Percentiles rank a stretch among this genome's conserved stretches.
phyloP scores from a whole-genome alignment of 1,140 invertebrate species.

The Zaprionus vittiger region DNA sequence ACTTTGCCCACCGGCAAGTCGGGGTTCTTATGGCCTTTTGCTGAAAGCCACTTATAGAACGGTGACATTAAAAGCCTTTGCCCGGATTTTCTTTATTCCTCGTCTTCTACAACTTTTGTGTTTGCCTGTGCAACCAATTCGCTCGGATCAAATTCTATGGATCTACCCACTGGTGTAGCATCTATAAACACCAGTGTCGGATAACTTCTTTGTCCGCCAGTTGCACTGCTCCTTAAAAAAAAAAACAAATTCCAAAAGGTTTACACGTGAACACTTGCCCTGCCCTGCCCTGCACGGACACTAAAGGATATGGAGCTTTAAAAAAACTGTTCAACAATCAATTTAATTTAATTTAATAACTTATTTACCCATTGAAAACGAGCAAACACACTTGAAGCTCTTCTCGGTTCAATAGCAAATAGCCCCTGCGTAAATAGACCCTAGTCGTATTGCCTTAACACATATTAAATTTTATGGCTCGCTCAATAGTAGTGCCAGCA shows the following conservation, averaged over 20 bases:
- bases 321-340: conserved; percentile 2
- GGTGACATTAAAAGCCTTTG: conserved; percentile 41
- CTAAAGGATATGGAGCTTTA: background rate
- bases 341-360: conserved; percentile 9
- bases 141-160: background rate
- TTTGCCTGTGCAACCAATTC: conserved; percentile 9
- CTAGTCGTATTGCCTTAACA: conserved; percentile 26
- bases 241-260: background rate
- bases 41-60: conserved; percentile 30
- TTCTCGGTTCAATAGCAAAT: background rate
- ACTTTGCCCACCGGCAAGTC: conserved; percentile 29
- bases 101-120: conserved; percentile 21
- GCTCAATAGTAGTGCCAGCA: background rate
- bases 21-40: background rate
- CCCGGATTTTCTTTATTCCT: conserved; percentile 23
- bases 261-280: background rate
- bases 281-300: background rate
- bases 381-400: background rate
- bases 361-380: conserved; percentile 8
- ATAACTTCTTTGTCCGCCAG: background rate
- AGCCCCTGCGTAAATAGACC: conserved; percentile 25
- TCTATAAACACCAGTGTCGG: conserved; percentile 13
- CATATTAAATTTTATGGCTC: conserved; percentile 34
- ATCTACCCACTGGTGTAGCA: background rate
- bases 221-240: background rate